phyloP scores from a whole-genome alignment of 2,888 invertebrate species.

The Ophion costatus region DNA sequence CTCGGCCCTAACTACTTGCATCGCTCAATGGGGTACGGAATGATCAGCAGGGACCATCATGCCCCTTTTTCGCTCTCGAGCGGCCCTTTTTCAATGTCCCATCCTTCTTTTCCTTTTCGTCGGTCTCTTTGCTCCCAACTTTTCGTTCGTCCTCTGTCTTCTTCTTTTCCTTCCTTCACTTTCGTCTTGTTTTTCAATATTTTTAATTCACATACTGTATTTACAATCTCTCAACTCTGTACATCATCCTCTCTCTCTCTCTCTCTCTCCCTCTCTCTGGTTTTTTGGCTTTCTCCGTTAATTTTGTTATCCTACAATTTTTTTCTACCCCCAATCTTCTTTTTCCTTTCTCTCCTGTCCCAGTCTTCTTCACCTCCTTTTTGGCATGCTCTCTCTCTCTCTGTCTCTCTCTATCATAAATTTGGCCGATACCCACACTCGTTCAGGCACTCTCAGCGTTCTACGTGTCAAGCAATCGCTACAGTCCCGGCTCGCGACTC shows the following conservation, averaged over 20 bases:
- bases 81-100: conserved; percentile 22
- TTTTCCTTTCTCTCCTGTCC: conserved; percentile 19
- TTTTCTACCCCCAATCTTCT: not conserved
- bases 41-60: conserved; percentile 79
- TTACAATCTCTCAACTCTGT: conserved; percentile 6
- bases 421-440: conserved; percentile 62
- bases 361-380: conserved; percentile 21
- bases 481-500: conserved; percentile 77
- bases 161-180: conserved; percentile 17
- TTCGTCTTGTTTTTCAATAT: conserved; percentile 14
- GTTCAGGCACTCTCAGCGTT: conserved; percentile 60
- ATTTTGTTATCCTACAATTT: conserved; percentile 31
- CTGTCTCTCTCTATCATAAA: conserved; percentile 46
- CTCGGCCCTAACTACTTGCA: conserved; percentile 84
- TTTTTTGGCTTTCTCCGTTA: conserved; percentile 5
- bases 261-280: conserved; percentile 24
- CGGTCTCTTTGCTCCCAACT: not conserved
- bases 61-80: conserved; percentile 65
- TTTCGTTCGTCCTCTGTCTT: conserved; percentile 8
- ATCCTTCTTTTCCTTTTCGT: not conserved
- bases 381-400: conserved; percentile 43
- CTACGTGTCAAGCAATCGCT: conserved; percentile 71
- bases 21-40: conserved; percentile 81
- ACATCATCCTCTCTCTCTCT: conserved; percentile 37
- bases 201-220: conserved; percentile 5